These are phyloP conservation scores for Tychaedon coryphoeus DNA, from an alignment of 2,113 vertebrate species.

Conservation along the genomic window DNA sequence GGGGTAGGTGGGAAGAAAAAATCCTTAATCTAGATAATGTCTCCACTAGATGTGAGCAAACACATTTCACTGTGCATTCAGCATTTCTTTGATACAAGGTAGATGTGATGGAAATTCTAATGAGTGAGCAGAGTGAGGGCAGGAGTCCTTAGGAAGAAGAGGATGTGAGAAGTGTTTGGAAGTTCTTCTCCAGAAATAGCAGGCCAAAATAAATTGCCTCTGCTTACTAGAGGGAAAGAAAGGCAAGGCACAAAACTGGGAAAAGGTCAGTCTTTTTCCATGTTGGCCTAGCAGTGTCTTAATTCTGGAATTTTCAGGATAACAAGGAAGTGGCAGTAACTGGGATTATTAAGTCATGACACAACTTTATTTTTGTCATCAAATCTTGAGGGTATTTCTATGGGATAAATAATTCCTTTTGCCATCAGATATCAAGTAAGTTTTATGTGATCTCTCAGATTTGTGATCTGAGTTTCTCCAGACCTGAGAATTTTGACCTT, in stretches of 20 bases:
- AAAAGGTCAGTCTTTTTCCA: not conserved
- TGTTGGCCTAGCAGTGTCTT: not conserved
- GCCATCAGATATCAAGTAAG: not conserved
- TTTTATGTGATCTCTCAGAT: not conserved
- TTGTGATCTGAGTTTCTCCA: not conserved
- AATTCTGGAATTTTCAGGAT: not conserved
- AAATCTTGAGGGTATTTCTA: not conserved
- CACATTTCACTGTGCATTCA: not conserved
- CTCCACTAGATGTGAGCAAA: not conserved
- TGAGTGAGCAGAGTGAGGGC: not conserved
- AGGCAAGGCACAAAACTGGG: not conserved
- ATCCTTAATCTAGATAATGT: not conserved
- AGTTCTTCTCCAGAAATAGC: not conserved
- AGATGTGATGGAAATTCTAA: not conserved
- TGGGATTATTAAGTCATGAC: not conserved
- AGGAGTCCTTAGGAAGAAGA: not conserved
- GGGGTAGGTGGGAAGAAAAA: not conserved
- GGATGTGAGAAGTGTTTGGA: not conserved
- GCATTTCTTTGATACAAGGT: not conserved
- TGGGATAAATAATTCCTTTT: not conserved
- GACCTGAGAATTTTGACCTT: not conserved
- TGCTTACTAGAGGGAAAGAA: not conserved
- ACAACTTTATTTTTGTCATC: not conserved
- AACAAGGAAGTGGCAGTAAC: not conserved
- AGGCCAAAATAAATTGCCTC: not conserved